phyloP scores from a whole-genome alignment of 2,797 vertebrate genomes.

The Scolopax rusticola region DNA sequence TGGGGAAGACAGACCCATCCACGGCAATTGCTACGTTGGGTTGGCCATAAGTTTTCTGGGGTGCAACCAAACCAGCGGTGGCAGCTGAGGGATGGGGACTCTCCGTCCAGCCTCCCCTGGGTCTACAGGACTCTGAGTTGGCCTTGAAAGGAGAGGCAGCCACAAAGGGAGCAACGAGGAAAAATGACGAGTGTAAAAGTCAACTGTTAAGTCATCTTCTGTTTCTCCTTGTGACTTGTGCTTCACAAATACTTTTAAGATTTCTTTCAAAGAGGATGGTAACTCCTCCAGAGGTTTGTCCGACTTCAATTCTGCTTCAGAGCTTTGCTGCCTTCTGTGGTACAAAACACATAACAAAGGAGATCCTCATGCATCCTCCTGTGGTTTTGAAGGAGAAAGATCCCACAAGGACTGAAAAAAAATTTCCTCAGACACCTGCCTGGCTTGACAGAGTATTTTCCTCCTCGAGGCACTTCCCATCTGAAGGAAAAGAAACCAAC shows the following conservation, averaged over 20 bases:
- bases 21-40: accelerated
- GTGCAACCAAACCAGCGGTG: neutral
- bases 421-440: neutral
- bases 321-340: neutral
- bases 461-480: neutral
- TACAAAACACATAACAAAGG: neutral
- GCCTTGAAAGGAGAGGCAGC: neutral
- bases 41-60: neutral
- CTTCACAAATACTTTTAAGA: neutral
- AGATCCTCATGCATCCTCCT: neutral
- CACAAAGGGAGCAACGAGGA: neutral
- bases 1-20: neutral
- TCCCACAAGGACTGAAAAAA: neutral
- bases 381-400: neutral
- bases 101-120: neutral
- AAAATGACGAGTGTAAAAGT: neutral
- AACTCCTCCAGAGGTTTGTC: neutral
- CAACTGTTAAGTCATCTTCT: neutral
- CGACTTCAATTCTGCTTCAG: neutral
- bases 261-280: neutral
- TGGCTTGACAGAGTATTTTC: neutral
- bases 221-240: neutral
- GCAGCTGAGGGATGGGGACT: neutral
- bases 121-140: neutral
- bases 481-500: neutral